Evolutionary conservation across 2,888 invertebrate species (phyloP).

Genomic region (Odontocolon sp.): DNA sequence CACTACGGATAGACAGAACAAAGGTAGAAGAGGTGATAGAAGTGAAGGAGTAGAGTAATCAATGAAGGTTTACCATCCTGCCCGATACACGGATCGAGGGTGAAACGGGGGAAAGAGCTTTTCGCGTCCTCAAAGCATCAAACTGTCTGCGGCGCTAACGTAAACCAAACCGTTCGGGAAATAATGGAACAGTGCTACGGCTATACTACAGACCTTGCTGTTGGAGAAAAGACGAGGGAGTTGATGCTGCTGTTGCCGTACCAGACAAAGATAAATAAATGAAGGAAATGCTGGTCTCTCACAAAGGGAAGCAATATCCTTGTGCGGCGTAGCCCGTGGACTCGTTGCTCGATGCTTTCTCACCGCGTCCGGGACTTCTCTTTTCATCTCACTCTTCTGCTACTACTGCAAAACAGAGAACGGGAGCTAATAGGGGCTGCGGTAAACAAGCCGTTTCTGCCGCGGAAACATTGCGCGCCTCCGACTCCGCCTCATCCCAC

Average conservation of each 20-base stretch:
- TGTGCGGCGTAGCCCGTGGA: conserved; percentile 63
- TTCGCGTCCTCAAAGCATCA: conserved; percentile 65
- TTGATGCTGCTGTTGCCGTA: conserved; percentile 13
- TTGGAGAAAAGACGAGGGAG: conserved; percentile 54
- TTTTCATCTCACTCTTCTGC: conserved; percentile 5
- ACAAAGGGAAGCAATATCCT: conserved; percentile 77
- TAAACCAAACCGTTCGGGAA: conserved; percentile 69
- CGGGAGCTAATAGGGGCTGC: conserved; percentile 73
- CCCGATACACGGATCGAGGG: conserved; percentile 27
- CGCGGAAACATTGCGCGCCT: conserved; percentile 67
- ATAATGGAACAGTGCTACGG: conserved; percentile 65
- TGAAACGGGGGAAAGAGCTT: conserved; percentile 2
- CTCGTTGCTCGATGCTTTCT: conserved; percentile 38
- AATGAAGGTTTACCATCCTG: conserved; percentile 52
- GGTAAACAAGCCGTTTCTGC: conserved; percentile 75
- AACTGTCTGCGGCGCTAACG: conserved; percentile 65
- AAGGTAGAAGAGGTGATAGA: not conserved
- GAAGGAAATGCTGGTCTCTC: conserved; percentile 72
- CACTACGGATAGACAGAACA: not conserved
- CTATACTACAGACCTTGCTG: conserved; percentile 27
- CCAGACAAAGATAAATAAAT: conserved; percentile 77
- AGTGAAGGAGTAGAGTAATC: conserved; percentile 45
- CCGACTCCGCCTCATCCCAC: conserved; percentile 27
- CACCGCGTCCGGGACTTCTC: conserved; percentile 8
- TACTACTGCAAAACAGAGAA: conserved; percentile 31